Evolutionary conservation across 2,797 vertebrate species (phyloP).

Genomic region (Cynopterus sphinx): DNA sequence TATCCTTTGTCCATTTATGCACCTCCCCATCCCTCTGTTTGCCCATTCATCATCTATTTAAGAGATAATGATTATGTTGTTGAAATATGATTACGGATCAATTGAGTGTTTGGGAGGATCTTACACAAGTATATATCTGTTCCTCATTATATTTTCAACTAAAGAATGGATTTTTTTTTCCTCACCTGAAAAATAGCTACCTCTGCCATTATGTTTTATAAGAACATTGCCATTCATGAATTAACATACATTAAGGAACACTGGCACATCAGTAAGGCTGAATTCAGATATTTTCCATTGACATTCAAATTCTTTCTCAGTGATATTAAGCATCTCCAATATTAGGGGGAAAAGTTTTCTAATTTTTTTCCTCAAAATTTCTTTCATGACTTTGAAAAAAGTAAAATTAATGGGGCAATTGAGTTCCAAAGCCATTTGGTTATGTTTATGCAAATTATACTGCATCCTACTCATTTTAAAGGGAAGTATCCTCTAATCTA

Average conservation of each 20-base stretch:
- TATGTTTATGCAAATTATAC: neutral
- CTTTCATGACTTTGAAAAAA: constrained; percentile 38
- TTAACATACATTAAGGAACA: neutral
- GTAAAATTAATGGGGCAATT: neutral
- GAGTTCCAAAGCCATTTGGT: neutral
- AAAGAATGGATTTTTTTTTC: neutral
- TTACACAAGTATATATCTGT: neutral
- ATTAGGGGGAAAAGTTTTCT: neutral
- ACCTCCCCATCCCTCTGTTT: neutral
- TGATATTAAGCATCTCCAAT: neutral
- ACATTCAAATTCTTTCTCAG: neutral
- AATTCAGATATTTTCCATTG: constrained; percentile 32
- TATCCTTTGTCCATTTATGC: neutral
- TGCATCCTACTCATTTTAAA: neutral
- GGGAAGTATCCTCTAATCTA: neutral
- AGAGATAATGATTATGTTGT: neutral
- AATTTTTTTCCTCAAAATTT: neutral
- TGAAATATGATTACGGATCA: neutral
- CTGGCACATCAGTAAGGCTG: neutral
- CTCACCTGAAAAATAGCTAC: neutral
- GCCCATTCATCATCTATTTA: neutral
- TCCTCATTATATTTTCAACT: neutral
- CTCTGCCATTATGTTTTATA: neutral
- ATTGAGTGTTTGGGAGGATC: neutral
- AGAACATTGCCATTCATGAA: constrained; percentile 27